Base-by-base conservation (phyloP, 2,797 vertebrate species). In the Acanthurus leucopareius region DNA sequence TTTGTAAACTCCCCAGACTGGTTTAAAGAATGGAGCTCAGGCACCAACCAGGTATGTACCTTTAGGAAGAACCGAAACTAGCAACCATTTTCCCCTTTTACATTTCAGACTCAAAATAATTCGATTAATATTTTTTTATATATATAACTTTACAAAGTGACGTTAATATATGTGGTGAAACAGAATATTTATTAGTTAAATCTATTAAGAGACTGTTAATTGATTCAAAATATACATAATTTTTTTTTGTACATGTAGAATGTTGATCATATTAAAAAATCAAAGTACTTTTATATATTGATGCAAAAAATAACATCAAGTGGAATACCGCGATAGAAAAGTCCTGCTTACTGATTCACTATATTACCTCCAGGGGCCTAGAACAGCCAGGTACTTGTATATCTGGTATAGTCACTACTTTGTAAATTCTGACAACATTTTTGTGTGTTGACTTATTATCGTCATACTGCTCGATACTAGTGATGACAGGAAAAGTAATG, bases 1-100 rank as follows among this genome's bases (percentile, higher is more conserved):
- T 86, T 62, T 2, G 19, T 20, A 56, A 79, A 90, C 85, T 80
- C 44, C 60, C 25, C 69, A n/a, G 75, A 85, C 92, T 56, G 75
- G 91, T 91, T 92, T 86, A 19, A 7, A 16, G 69, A 70, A 20
- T 2, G 20, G 15, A 10, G 2, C 20, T 42, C 2, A 13, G 10
- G 6, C 59, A 38, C 8, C n/a, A 14, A 14, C 20, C 25, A 40
- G n/a, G 10, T 40, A 13, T 66, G 35, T 66, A 9, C 1, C 22
- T 44, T n/a, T 5, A 3, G 22, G 4, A 51, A 1, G 3, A 17
- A 61, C 53, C 11, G 66, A 75, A 71, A 77, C 47, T 54, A 48
- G 62, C 14, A 51, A 22, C 22, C 19, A 13, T 32, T 56, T 56
- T 54, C 28, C 32, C 40, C 20, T 48, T 69, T 49, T 3, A 58